phyloP scores from a whole-genome alignment of 2,113 vertebrate genomes.

The Gadus chalcogrammus region DNA sequence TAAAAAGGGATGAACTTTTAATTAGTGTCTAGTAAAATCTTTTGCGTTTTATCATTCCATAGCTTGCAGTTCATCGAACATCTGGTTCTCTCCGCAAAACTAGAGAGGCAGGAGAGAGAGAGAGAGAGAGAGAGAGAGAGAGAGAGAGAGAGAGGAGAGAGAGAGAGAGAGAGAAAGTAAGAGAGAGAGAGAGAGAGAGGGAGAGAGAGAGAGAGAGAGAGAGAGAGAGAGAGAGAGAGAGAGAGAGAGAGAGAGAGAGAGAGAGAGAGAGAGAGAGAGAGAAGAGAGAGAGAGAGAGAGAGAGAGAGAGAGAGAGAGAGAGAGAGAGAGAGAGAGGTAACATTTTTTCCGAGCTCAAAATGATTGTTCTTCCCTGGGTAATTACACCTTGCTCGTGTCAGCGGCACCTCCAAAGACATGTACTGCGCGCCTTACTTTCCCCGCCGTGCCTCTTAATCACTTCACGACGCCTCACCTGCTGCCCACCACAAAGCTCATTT shows the following conservation, averaged over 20 bases:
- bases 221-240: too few relatives aligned
- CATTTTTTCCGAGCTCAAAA: conserved; percentile 23
- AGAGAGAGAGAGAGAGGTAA: neutral
- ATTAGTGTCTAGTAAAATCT: conserved; percentile 38
- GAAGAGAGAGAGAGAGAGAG: neutral
- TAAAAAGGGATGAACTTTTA: conserved; percentile 44
- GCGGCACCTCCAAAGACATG: neutral
- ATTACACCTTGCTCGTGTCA: conserved; percentile 18
- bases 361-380: conserved; percentile 17
- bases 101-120: neutral
- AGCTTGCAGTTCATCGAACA: conserved; percentile 35
- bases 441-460: neutral
- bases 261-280: too few relatives aligned
- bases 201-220: neutral
- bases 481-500: too few relatives aligned
- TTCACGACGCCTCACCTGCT: too few relatives aligned
- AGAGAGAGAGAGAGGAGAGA: neutral
- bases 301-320: neutral
- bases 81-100: conserved; percentile 34
- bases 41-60: conserved; percentile 10
- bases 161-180: neutral
- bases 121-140: neutral
- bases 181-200: too few relatives aligned
- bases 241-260: neutral
- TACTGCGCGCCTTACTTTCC: conserved; percentile 6